Percentiles rank a stretch among this genome's conserved stretches.
Conservation (phyloP, 2,113 vertebrate genomes). For the Pterocles gutturalis region DNA sequence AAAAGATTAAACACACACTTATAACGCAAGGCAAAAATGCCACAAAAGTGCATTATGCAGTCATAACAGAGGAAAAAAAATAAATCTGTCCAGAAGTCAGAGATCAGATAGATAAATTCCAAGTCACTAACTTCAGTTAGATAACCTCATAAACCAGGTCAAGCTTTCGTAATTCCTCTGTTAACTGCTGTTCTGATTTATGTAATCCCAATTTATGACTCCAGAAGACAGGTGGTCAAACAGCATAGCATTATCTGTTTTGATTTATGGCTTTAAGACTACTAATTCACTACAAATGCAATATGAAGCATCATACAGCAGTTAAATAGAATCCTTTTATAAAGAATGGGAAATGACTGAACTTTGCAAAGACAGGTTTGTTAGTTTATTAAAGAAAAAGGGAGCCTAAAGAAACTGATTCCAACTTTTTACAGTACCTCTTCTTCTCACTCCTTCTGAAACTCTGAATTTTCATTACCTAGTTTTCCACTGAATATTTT, state of each 20-base stretch:
- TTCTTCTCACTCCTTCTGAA: background rate
- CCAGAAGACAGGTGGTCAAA: slow-evolving; percentile 10
- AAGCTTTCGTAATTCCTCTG: slow-evolving; percentile 27
- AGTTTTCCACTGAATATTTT: background rate
- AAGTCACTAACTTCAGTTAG: slow-evolving; percentile 16
- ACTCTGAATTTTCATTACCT: background rate
- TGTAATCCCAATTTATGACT: slow-evolving; percentile 6
- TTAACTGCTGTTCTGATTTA: slow-evolving; percentile 2
- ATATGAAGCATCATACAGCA: background rate
- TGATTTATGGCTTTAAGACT: slow-evolving; percentile 20
- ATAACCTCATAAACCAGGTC: slow-evolving; percentile 9
- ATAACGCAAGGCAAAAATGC: background rate
- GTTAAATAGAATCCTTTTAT: background rate
- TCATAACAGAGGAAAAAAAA: background rate
- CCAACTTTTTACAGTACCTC: background rate
- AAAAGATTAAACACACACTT: background rate
- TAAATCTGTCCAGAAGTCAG: background rate
- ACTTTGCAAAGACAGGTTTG: background rate
- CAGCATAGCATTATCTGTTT: background rate
- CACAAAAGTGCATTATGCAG: background rate
- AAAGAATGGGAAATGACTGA: background rate
- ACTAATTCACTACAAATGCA: background rate
- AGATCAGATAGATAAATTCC: background rate
- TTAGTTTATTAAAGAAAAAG: background rate
- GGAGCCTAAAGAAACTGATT: background rate